Base-by-base conservation (phyloP, 92 coral and sea anemone genomes). In the Ricordea florida region DNA sequence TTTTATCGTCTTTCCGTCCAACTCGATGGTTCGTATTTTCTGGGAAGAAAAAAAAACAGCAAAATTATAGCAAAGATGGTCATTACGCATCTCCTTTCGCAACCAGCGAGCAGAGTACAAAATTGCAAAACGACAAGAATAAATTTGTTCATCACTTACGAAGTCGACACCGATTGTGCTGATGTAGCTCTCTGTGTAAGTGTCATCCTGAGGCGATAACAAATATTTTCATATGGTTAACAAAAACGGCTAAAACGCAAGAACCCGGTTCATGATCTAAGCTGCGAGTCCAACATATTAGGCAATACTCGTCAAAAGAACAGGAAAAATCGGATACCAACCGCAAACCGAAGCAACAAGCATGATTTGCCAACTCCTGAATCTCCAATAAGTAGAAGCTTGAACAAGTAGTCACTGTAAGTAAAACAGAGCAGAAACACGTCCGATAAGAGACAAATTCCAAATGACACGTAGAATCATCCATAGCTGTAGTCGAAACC, bases 81-180 rank as follows among this genome's bases (percentile, higher is more conserved):
- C 48, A 44, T 73, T 32, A 46, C 34, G 69, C 15, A 40, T 44
- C 69, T 41, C 32, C 13, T 70, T 59, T 22, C 1, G 40, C 80
- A 27, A 25, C 57, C 57, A 44, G 57, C 58, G 24, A 46, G 44
- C 38, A 24, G n/a, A 4, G 15, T 21, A 13, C 30, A 32, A 45
- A 29, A 45, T 32, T 22, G 22, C 24, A 44, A 46, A 22, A 61
- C 38, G 13, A 27, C 8, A 29, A 79, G 30, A 3, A 25, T 11
- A 16, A 26, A 47, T 6, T 65, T 6, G 25, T 34, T n/a, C 11
- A 22, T 6, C 20, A 92, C 98, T 88, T 76, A 94, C 98, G 74
- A 94, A 94, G 76, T 94, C 98, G 55, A 94, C 98, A 29, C 98
- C 98, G 82, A 94, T 94, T 78, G 98, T 94, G 76, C 98, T 94